phyloP scores from a whole-genome alignment of 2,888 invertebrate genomes.

The Adela reaumurella region DNA sequence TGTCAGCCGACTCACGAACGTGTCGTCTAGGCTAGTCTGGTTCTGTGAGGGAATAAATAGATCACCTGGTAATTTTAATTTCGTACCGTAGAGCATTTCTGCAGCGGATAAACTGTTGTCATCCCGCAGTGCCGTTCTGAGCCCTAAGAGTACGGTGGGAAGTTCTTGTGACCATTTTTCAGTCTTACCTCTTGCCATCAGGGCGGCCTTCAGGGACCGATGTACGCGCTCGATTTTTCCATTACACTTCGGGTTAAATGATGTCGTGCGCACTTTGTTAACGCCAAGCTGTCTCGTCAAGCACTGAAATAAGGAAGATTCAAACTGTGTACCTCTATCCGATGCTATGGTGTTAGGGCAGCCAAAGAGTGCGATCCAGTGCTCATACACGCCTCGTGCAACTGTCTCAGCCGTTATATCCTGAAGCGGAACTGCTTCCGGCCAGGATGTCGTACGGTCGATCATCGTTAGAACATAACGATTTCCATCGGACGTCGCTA shows the following conservation, averaged over 20 bases:
- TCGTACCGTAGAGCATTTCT: slow-evolving; percentile 11
- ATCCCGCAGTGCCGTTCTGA: slow-evolving; percentile 11
- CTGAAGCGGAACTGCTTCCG: slow-evolving; percentile 17
- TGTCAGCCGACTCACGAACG: neutral
- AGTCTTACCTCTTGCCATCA: slow-evolving; percentile 9
- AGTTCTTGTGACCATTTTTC: slow-evolving; percentile 8
- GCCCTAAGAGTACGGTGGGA: slow-evolving; percentile 12
- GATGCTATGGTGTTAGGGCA: slow-evolving; percentile 10
- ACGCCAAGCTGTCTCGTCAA: slow-evolving; percentile 11
- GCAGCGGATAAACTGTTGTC: slow-evolving; percentile 11
- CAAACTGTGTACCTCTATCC: slow-evolving; percentile 13
- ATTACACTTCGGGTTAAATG: slow-evolving; percentile 13
- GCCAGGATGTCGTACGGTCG: slow-evolving; percentile 16
- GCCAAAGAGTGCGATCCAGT: slow-evolving; percentile 15
- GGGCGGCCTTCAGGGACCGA: slow-evolving; percentile 11
- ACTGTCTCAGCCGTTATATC: slow-evolving; percentile 16
- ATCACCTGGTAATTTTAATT: neutral
- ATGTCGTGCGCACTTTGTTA: slow-evolving; percentile 6
- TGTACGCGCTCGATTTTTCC: slow-evolving; percentile 13
- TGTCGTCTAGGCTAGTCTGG: neutral
- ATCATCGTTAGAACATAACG: slow-evolving; percentile 9
- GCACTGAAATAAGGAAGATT: slow-evolving; percentile 7
- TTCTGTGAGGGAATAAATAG: neutral
- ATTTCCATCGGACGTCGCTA: slow-evolving; percentile 4
- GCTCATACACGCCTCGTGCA: slow-evolving; percentile 13